Evolutionary conservation across 2,888 invertebrate species (phyloP), one percentile per base, ranked within the genome.

Genomic region (Endotricha flammealis): DNA sequence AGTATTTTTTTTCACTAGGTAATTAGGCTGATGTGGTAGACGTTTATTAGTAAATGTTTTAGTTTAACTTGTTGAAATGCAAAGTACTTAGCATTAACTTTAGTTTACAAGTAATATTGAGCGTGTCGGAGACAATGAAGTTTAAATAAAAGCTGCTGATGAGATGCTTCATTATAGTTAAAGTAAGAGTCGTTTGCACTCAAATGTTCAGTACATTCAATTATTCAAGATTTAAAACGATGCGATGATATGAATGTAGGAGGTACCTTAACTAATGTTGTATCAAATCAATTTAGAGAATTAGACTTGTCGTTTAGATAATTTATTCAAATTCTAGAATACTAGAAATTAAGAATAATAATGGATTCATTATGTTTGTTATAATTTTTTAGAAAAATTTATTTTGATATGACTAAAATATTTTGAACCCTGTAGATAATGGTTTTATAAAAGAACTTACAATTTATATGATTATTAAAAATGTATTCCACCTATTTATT

Each of bases 401-500:
- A 80, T 81, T 85, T 82, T 82, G 79, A 81, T 82, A 79, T n/a
- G n/a, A 64, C 47, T 55, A 57, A 63, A 61, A 61, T 57, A 52
- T 75, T 71, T 69, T 74, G n/a, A n/a, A 72, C 60, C 67, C 62
- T 49, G 42, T 52, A 60, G 53, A 37, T 46, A 45, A 57, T 59
- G 40, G 52, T 64, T 67, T 71, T 67, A 55, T 61, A 57, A 56
- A 61, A 41, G 44, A 48, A 51, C 55, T 60, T 65, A 64, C 56
- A 53, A 45, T 60, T 64, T 64, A 44, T 63, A 64, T 50, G 43
- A 46, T 46, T 64, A 57, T 57, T 61, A 43, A 49, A 47, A 44
- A 50, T 28, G 40, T 58, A 58, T 54, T 49, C 42, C 45, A 53
- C 53, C 53, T 61, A 62, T 59, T 61, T 56, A 42, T 40, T 66